Evolutionary conservation across 2,113 vertebrate genomes (phyloP), one percentile per base, ranked within the genome.

Genomic region (Aythya baeri): DNA sequence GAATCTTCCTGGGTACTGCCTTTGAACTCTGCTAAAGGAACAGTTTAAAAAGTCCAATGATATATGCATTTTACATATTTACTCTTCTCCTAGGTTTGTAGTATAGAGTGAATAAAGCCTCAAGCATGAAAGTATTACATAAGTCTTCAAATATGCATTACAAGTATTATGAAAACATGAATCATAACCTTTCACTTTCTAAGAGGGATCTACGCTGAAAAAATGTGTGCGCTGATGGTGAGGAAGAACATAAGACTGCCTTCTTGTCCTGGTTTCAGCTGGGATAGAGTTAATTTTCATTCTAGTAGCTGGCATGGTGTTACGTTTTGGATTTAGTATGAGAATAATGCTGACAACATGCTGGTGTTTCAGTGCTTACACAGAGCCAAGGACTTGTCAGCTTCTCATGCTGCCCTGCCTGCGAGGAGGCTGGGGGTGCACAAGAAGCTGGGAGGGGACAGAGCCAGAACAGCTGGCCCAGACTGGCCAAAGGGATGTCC

Each of bases 101-200:
- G 38, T 34, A 77, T 27, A 0, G 2, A 74, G 50, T 36, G 66
- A 89, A 81, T 32, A 83, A 54, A 94, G 73, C 65, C 61, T 70
- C 58, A 68, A 78, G 92, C 38, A 79, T 8, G 17, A 36, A 83
- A 77, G 27, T 75, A 57, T 93, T 90, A 88, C 43, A 77, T 75
- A 88, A 90, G 57, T 73, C 80, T 90, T 93, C 80, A 91, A 86
- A 82, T 82, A 74, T 7, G 25, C 83, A 75, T 74, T 90, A 91
- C 25, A 65, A 85, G 43, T 38, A 72, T 91, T 83, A 94, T 46
- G 79, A 94, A 94, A 94, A 88, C 58, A 46, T 83, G 82, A 94
- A 25, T 89, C 91, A 96, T 22, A 85, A 62, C 52, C 81, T 85
- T 91, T 86, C 34, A 52, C 86, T 94, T 94, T 85, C 46, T 80